A percentile compares a stretch with the other conserved stretches of the same genome.
These are phyloP conservation scores for Seriola quinqueradiata DNA, from an alignment of 2,113 vertebrate genomes.

Conservation along the genomic window DNA sequence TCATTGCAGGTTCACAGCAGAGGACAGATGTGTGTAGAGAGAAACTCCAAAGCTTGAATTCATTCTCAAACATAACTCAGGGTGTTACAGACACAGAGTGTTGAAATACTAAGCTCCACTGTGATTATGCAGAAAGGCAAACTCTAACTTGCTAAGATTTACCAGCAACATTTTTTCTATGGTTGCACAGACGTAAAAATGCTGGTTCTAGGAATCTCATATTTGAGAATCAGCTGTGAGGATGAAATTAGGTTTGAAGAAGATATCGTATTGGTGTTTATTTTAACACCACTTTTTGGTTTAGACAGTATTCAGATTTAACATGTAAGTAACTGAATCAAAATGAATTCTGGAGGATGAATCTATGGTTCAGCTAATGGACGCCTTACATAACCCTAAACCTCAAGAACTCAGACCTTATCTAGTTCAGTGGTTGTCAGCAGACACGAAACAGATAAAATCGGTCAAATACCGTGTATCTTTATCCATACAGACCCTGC, in stretches of 20 bases:
- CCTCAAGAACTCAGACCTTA: background rate
- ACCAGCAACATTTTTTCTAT: conserved; percentile 36
- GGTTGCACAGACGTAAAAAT: background rate
- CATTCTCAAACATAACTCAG: conserved; percentile 1
- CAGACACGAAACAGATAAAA: background rate
- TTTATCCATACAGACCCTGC: background rate
- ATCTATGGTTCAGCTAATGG: background rate
- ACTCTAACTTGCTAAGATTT: conserved; percentile 35
- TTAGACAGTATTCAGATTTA: background rate
- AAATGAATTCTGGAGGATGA: background rate
- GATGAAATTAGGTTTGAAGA: background rate
- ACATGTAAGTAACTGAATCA: background rate
- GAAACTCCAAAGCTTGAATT: conserved; percentile 38
- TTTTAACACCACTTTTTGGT: background rate
- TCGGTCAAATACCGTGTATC: background rate
- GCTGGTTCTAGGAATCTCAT: background rate
- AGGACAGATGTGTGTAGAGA: conserved; percentile 23
- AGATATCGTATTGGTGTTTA: background rate
- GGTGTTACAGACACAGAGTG: conserved; percentile 3
- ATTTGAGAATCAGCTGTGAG: conserved; percentile 11
- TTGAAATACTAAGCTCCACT: conserved; percentile 30
- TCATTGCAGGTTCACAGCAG: conserved; percentile 17
- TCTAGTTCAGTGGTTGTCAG: background rate
- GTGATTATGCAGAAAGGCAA: conserved; percentile 43
- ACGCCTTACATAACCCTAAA: background rate